Percentiles rank a stretch among this genome's conserved stretches.
Conservation (phyloP, 2,113 vertebrate species). For the Ranitomeya imitator region DNA sequence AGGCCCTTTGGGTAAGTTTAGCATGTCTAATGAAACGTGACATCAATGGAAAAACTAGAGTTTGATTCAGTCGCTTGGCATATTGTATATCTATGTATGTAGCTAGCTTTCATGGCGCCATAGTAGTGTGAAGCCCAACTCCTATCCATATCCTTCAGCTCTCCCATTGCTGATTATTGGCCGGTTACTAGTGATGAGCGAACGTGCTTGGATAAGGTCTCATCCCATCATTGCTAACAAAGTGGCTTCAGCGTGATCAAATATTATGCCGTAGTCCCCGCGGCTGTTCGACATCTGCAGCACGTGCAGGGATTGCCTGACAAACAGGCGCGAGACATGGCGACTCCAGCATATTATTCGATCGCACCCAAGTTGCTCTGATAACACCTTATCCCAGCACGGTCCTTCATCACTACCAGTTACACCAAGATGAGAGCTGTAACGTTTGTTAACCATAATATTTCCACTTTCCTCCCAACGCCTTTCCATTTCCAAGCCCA, state of each 20-base stretch:
- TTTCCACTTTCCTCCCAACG: not conserved
- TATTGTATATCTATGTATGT: not conserved
- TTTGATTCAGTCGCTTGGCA: not conserved
- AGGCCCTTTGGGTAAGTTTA: slow-evolving; percentile 95
- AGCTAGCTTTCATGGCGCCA: not conserved
- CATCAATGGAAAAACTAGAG: not conserved
- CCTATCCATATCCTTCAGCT: not conserved
- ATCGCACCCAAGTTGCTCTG: no score
- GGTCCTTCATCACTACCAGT: not conserved
- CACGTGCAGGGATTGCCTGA: no score
- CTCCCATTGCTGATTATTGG: not conserved
- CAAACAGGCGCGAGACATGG: no score
- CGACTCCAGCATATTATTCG: no score
- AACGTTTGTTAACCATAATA: not conserved
- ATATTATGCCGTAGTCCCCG: no score
- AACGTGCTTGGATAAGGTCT: no score
- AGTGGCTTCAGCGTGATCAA: no score
- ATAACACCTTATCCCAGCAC: no score
- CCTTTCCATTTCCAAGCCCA: not conserved
- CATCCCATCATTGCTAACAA: no score
- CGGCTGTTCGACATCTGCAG: no score
- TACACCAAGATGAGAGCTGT: not conserved
- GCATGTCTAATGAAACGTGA: not conserved
- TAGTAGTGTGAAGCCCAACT: not conserved
- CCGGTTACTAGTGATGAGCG: no score